phyloP scores from a whole-genome alignment of 2,888 invertebrate genomes.

The Ectemnius lituratus region DNA sequence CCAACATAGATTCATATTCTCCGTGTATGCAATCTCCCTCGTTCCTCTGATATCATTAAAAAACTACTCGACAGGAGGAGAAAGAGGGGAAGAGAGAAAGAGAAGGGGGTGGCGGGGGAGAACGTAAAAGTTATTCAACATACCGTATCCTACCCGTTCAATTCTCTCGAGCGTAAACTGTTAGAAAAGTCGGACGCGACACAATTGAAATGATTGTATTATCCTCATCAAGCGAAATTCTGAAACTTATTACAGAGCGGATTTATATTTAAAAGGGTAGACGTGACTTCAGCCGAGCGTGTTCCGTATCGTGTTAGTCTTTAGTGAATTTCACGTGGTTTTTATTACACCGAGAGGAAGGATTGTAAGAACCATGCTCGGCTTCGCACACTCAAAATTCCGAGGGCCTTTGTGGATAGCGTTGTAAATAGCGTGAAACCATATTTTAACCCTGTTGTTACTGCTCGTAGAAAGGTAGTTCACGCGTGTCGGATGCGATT shows the following conservation, averaged over 20 bases:
- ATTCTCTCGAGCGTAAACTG: too few species aligned
- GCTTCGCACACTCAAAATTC: too few species aligned
- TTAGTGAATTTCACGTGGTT: neutral
- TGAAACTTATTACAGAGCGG: neutral
- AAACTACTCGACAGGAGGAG: neutral
- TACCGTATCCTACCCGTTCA: too few species aligned
- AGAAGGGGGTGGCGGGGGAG: neutral
- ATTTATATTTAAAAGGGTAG: neutral
- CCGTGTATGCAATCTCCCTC: conserved; percentile 18
- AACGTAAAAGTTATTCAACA: too few species aligned
- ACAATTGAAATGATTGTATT: too few species aligned
- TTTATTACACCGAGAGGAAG: neutral
- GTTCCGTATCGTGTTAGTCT: neutral
- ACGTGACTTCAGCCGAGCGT: neutral
- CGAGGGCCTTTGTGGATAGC: too few species aligned
- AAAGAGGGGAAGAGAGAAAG: neutral
- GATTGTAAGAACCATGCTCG: neutral
- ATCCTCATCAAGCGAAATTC: neutral
- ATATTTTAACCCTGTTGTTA: too few species aligned
- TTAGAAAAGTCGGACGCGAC: too few species aligned
- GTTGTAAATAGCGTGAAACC: too few species aligned
- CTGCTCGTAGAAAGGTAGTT: too few species aligned
- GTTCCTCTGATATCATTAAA: neutral
- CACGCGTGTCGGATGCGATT: too few species aligned
- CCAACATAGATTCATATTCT: conserved; percentile 27